phyloP scores from a whole-genome alignment of 2,797 vertebrate genomes.

The Molossus alvarezi region DNA sequence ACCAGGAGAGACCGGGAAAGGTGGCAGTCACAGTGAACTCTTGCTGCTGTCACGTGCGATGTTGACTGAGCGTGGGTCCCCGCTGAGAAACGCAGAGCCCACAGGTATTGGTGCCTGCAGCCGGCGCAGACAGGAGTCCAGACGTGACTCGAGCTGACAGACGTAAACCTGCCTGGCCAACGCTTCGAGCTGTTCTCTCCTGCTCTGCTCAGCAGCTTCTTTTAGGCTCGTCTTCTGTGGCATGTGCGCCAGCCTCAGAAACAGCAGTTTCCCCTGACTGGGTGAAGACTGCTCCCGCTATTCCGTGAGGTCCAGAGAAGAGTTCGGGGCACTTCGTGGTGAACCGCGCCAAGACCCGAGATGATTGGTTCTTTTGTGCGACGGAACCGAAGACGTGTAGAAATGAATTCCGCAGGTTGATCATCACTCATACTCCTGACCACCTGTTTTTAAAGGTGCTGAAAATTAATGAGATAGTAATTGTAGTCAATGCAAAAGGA shows the following conservation, averaged over 20 bases:
- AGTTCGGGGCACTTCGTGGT: not conserved
- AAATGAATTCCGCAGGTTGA: not conserved
- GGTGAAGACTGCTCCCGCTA: not conserved
- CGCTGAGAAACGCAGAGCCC: conserved; percentile 58
- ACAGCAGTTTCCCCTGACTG: not conserved
- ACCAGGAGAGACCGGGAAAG: not conserved
- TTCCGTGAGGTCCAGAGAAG: not conserved
- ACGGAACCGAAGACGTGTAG: not conserved
- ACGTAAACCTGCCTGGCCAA: conserved; percentile 22
- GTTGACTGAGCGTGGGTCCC: conserved; percentile 41
- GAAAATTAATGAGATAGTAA: not conserved
- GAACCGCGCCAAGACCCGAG: not conserved
- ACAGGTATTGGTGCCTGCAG: conserved; percentile 2
- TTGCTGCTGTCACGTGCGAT: not conserved
- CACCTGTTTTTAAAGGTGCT: not conserved
- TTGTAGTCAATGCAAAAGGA: not conserved
- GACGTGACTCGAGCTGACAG: not conserved
- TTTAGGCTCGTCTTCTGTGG: not conserved
- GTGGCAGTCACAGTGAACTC: not conserved
- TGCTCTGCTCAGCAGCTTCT: not conserved
- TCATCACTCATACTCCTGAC: not conserved
- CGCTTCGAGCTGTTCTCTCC: not conserved
- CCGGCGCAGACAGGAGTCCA: conserved; percentile 63
- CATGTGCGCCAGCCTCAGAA: not conserved
- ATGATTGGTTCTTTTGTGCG: not conserved